Conservation (phyloP, 2,888 invertebrate species). For the Allophyes oxyacanthae region DNA sequence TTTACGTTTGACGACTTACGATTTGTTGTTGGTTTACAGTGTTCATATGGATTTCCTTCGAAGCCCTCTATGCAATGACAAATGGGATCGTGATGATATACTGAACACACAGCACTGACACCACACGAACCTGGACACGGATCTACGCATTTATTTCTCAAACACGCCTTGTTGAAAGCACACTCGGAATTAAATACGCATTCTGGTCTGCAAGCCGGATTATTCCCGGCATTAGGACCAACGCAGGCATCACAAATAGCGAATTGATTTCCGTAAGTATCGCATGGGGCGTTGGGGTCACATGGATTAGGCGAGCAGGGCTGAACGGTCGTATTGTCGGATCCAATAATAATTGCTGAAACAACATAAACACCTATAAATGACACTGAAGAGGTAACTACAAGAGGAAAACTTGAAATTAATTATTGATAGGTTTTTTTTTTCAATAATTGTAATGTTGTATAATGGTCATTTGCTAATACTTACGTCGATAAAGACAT, state of each 20-base stretch:
- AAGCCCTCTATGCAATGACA: constrained; percentile 92
- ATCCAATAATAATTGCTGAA: constrained; percentile 86
- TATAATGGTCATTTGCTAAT: neutral
- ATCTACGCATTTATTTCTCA: constrained; percentile 92
- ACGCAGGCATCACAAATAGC: constrained; percentile 95
- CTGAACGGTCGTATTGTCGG: constrained; percentile 90
- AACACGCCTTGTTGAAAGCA: constrained; percentile 93
- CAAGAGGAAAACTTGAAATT: too few species aligned
- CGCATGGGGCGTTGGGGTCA: constrained; percentile 91
- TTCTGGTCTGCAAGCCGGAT: constrained; percentile 94
- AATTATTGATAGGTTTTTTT: too few species aligned
- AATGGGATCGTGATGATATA: constrained; percentile 92
- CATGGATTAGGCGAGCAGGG: constrained; percentile 95
- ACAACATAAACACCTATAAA: constrained; percentile 31
- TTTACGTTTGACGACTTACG: too few species aligned
- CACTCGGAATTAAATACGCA: constrained; percentile 95
- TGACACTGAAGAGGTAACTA: too few species aligned
- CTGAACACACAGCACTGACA: constrained; percentile 91
- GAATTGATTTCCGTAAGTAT: constrained; percentile 92
- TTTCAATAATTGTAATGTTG: too few species aligned
- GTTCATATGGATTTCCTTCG: constrained; percentile 94
- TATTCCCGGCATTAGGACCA: constrained; percentile 91
- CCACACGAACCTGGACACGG: constrained; percentile 95
- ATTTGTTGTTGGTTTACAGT: constrained; percentile 90
- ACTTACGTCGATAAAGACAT: constrained; percentile 90